A percentile compares a stretch with the other conserved stretches of the same genome.
phyloP scores from a whole-genome alignment of 1,140 invertebrate genomes.

The Drepana arcuata region DNA sequence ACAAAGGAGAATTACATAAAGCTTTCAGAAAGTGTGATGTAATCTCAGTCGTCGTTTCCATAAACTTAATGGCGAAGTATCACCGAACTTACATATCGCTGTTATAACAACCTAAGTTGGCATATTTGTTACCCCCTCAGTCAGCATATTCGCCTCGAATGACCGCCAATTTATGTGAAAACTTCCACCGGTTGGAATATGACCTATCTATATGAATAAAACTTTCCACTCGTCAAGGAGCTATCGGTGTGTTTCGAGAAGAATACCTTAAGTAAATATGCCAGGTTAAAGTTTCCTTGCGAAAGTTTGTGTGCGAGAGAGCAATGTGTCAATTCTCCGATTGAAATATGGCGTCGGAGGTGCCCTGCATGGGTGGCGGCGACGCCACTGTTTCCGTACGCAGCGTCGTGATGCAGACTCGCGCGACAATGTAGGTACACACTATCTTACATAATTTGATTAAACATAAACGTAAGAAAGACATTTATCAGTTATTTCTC shows the following conservation, averaged over 20 bases:
- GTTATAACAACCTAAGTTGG: constrained; percentile 70
- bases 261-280: constrained; percentile 64
- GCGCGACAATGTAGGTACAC: constrained; percentile 18
- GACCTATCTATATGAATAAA: constrained; percentile 61
- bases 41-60: constrained; percentile 65
- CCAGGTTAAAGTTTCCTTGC: constrained; percentile 62
- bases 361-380: constrained; percentile 32
- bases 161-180: constrained; percentile 71
- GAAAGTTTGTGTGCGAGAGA: constrained; percentile 54
- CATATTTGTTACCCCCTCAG: constrained; percentile 70
- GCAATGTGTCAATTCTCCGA: constrained; percentile 63
- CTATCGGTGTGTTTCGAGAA: constrained; percentile 47
- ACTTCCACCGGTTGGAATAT: constrained; percentile 58
- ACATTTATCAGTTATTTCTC: no score
- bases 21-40: constrained; percentile 68
- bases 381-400: constrained; percentile 42
- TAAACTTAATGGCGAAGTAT: constrained; percentile 70
- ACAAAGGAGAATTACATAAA: constrained; percentile 57
- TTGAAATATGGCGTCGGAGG: constrained; percentile 61
- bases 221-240: constrained; percentile 66
- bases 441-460: no score
- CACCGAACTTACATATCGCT: constrained; percentile 69
- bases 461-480: no score
- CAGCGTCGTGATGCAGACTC: constrained; percentile 28
- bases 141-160: constrained; percentile 70